Conservation (phyloP, 2,888 invertebrate species). For the Congeria kusceri region DNA sequence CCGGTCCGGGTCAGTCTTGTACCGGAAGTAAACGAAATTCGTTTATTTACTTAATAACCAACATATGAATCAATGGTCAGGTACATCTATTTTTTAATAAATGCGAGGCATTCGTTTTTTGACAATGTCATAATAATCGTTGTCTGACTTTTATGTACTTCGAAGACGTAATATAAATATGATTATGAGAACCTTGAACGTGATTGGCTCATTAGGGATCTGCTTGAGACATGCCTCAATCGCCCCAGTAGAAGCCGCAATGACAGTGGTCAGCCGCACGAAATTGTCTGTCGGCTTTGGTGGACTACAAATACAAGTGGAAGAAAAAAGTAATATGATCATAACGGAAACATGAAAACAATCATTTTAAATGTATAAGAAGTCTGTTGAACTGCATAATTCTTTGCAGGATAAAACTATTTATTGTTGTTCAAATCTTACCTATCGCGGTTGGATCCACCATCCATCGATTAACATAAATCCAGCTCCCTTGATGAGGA, state of each 20-base stretch:
- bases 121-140: too few relatives aligned
- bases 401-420: too few relatives aligned
- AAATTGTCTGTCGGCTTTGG: slow-evolving; percentile 59
- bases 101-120: too few relatives aligned
- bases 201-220: slow-evolving; percentile 77
- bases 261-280: slow-evolving; percentile 64
- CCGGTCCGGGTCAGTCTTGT: slow-evolving; percentile 70
- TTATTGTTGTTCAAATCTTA: too few relatives aligned
- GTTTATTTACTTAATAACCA: not conserved
- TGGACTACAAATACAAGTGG: slow-evolving; percentile 29
- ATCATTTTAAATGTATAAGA: too few relatives aligned
- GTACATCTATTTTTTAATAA: too few relatives aligned
- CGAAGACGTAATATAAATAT: too few relatives aligned
- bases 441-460: slow-evolving; percentile 67
- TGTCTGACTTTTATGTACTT: too few relatives aligned
- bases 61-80: not conserved
- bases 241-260: slow-evolving; percentile 69
- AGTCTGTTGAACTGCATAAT: too few relatives aligned
- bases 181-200: slow-evolving; percentile 66
- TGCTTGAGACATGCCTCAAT: slow-evolving; percentile 70
- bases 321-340: not conserved
- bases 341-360: not conserved
- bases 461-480: slow-evolving; percentile 75
- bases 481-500: slow-evolving; percentile 65
- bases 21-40: not conserved